phyloP scores from a whole-genome alignment of 2,888 invertebrate genomes.

The Himalopsyche kuldschensis region DNA sequence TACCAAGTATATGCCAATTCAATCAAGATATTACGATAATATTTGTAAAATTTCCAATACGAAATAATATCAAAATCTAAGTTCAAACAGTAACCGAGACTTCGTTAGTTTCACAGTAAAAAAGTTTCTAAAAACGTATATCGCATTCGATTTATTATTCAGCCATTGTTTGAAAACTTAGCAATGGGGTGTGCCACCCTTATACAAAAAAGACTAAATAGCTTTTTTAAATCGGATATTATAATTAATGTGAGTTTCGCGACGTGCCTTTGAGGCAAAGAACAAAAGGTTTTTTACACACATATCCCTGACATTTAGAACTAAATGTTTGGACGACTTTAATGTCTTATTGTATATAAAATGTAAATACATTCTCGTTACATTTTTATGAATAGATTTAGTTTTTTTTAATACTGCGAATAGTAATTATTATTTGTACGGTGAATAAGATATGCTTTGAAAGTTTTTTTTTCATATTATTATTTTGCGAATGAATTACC shows the following conservation, averaged over 20 bases:
- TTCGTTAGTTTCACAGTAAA: slow-evolving; percentile 3
- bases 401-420: not conserved
- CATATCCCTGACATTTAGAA: slow-evolving; percentile 5
- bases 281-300: slow-evolving; percentile 27
- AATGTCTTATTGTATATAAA: slow-evolving; percentile 22
- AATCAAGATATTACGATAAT: too few species aligned
- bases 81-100: not conserved
- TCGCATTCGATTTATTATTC: slow-evolving; percentile 35
- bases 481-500: not conserved
- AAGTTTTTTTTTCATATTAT: not conserved
- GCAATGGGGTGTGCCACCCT: slow-evolving; percentile 29
- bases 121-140: slow-evolving; percentile 19
- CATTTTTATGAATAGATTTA: slow-evolving; percentile 21
- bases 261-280: slow-evolving; percentile 41
- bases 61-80: too few species aligned
- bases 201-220: slow-evolving; percentile 31
- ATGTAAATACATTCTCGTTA: slow-evolving; percentile 33
- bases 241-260: slow-evolving; percentile 64
- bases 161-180: slow-evolving; percentile 36
- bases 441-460: not conserved
- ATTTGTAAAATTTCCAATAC: too few species aligned
- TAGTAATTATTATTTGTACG: not conserved
- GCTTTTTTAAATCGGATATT: slow-evolving; percentile 61
- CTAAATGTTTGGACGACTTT: slow-evolving; percentile 25
- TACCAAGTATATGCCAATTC: too few species aligned